A percentile compares a stretch with the other conserved stretches of the same genome.
These are phyloP conservation scores for Tetranychus truncatus DNA, from an alignment of 2,888 invertebrate species.

Conservation along the genomic window DNA sequence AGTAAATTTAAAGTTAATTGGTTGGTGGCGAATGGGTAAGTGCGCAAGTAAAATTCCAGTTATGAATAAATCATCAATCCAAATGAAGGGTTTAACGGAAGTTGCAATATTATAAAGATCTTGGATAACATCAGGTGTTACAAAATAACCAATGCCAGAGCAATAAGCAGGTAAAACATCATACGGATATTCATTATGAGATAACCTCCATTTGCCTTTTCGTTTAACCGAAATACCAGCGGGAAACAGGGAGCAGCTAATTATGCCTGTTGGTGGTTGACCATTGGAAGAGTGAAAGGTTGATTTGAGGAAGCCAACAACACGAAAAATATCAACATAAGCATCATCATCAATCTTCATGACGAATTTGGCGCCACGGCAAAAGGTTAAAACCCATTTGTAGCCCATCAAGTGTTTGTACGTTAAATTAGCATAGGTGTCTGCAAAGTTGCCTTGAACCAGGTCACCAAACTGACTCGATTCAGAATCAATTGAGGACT, in stretches of 20 bases:
- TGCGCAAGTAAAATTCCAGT: slow-evolving; percentile 18
- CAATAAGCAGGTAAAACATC: slow-evolving; percentile 54
- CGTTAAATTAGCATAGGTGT: slow-evolving; percentile 29
- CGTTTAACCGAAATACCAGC: slow-evolving; percentile 22
- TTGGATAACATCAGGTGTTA: slow-evolving; percentile 43
- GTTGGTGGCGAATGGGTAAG: slow-evolving; percentile 8
- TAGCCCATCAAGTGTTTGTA: slow-evolving; percentile 30
- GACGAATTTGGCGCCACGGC: slow-evolving; percentile 27
- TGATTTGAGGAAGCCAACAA: slow-evolving; percentile 27
- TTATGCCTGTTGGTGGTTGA: slow-evolving; percentile 28
- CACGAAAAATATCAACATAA: slow-evolving; percentile 29
- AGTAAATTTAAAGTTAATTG: slow-evolving; percentile 18
- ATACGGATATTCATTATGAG: slow-evolving; percentile 45
- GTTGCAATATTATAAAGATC: slow-evolving; percentile 14
- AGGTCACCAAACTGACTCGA: slow-evolving; percentile 22
- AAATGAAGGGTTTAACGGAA: slow-evolving; percentile 14
- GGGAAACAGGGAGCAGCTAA: slow-evolving; percentile 43
- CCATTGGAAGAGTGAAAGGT: slow-evolving; percentile 18
- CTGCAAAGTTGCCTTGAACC: slow-evolving; percentile 28
- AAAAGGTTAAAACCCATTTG: slow-evolving; percentile 28
- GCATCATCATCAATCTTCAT: slow-evolving; percentile 30
- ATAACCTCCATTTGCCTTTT: slow-evolving; percentile 50
- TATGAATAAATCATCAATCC: slow-evolving; percentile 21
- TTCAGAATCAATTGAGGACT: slow-evolving; percentile 11
- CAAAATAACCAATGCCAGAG: slow-evolving; percentile 50